Conservation (phyloP, 2,888 invertebrate genomes). For the Pristionchus japonicus region DNA sequence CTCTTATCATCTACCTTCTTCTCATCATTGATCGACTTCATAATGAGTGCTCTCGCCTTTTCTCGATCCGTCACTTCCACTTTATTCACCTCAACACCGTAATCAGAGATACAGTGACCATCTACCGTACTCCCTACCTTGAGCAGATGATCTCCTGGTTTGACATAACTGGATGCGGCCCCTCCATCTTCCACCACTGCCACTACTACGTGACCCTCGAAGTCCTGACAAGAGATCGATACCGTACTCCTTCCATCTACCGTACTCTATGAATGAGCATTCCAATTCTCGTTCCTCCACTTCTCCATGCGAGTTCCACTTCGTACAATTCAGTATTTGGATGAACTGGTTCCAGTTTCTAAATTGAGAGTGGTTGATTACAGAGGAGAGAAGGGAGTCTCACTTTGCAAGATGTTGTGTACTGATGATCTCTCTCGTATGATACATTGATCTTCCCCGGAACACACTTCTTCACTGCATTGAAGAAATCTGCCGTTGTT, state of each 20-base stretch:
- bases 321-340: slow-evolving; percentile 38
- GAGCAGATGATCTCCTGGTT: slow-evolving; percentile 37
- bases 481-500: slow-evolving; percentile 45
- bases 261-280: slow-evolving; percentile 42
- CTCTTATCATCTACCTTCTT: neutral
- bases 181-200: slow-evolving; percentile 42
- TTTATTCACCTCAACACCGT: slow-evolving; percentile 46
- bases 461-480: slow-evolving; percentile 2
- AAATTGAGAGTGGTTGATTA: too few species aligned
- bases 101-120: neutral
- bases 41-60: slow-evolving; percentile 35
- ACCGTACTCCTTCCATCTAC: neutral
- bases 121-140: slow-evolving; percentile 19
- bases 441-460: slow-evolving; percentile 32
- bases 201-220: slow-evolving; percentile 30
- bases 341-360: slow-evolving; percentile 37
- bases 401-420: slow-evolving; percentile 23
- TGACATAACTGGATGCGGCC: slow-evolving; percentile 39
- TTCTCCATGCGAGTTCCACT: slow-evolving; percentile 33
- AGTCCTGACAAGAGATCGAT: neutral
- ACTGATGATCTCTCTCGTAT: slow-evolving; percentile 34
- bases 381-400: neutral
- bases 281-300: slow-evolving; percentile 39
- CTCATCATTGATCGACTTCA: slow-evolving; percentile 33
- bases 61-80: slow-evolving; percentile 32